Evolutionary conservation across 2,888 invertebrate genomes (phyloP).

Genomic region (Cactoblastis cactorum): DNA sequence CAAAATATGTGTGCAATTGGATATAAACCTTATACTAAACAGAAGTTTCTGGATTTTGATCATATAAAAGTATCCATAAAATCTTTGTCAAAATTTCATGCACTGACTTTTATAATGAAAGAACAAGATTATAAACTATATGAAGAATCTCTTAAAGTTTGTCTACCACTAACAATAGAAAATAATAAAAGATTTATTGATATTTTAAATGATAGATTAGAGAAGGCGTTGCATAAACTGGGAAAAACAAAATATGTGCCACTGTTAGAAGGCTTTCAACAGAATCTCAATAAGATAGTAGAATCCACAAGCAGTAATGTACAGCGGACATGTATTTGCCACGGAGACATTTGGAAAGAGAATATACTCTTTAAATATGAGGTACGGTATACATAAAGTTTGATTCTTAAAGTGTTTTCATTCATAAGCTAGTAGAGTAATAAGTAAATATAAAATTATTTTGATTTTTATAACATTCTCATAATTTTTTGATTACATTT

Average conservation of each 20-base stretch:
- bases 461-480: too few relatives aligned
- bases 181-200: slow-evolving; percentile 53
- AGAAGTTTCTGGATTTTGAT: slow-evolving; percentile 48
- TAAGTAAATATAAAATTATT: too few relatives aligned
- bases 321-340: slow-evolving; percentile 51
- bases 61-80: slow-evolving; percentile 49
- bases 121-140: slow-evolving; percentile 33
- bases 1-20: slow-evolving; percentile 52
- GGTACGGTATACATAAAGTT: slow-evolving; percentile 30
- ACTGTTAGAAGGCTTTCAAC: slow-evolving; percentile 39
- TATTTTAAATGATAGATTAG: slow-evolving; percentile 53
- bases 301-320: slow-evolving; percentile 34
- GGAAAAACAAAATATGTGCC: slow-evolving; percentile 38
- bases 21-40: slow-evolving; percentile 43
- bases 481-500: too few relatives aligned
- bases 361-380: slow-evolving; percentile 64
- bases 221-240: slow-evolving; percentile 50
- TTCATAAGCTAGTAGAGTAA: too few relatives aligned
- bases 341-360: slow-evolving; percentile 73
- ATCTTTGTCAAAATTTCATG: slow-evolving; percentile 58
- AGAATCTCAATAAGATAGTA: slow-evolving; percentile 40
- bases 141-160: slow-evolving; percentile 38
- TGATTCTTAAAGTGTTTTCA: too few relatives aligned
- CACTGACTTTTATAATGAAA: slow-evolving; percentile 54
- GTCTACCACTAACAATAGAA: slow-evolving; percentile 47